Base-by-base conservation (phyloP, 2,888 invertebrate genomes). In the Andrena flavipes region DNA sequence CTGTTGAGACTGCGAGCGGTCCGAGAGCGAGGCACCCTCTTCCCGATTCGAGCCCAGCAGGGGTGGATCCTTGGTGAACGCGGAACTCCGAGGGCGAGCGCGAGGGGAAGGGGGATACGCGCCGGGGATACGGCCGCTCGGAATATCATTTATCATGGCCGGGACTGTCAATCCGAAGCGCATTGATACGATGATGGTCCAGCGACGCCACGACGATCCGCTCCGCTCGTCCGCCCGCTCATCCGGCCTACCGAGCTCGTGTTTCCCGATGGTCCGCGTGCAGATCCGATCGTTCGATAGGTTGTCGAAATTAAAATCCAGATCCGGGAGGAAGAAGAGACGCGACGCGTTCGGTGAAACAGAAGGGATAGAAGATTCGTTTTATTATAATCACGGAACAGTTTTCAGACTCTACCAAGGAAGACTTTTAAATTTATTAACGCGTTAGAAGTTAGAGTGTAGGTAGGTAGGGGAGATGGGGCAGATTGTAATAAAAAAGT, bases 181-280 rank as follows among this genome's bases (percentile, higher is more conserved):
- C 92, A 93, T 93, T 91, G 93, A 93, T 93, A 93, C 91, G 91
- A 90, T 90, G 91, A 91, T 91, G 90, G 90, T 90, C 89, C 90
- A 88, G 89, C 90, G 90, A 91, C 91, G 89, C 85, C 88, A 86
- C 87, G 89, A 91, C 88, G 91, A 87, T 89, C 84, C 86, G 78
- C 82, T 54, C 5, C 42, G 42, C 42, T 16, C 42, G 16, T 42
- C 42, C 42, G 42, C 42, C 42, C 42, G 42, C 42, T 42, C 42
- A 42, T 42, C 42, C 79, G 76, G 76, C 76, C 78, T 84, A 54
- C 54, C 2, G 82, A 67, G 81, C 65, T 75, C 77, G 71, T 84
- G 59, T 80, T 85, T 71, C 74, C 73, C 67, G 23, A 59, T 56
- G 56, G 33, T n/a, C 26, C 23, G 2, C n/a, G 8, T 7, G 56